These are phyloP conservation scores for Corythornis madagascariensis DNA, from an alignment of 2,113 vertebrate genomes.

Conservation along the genomic window DNA sequence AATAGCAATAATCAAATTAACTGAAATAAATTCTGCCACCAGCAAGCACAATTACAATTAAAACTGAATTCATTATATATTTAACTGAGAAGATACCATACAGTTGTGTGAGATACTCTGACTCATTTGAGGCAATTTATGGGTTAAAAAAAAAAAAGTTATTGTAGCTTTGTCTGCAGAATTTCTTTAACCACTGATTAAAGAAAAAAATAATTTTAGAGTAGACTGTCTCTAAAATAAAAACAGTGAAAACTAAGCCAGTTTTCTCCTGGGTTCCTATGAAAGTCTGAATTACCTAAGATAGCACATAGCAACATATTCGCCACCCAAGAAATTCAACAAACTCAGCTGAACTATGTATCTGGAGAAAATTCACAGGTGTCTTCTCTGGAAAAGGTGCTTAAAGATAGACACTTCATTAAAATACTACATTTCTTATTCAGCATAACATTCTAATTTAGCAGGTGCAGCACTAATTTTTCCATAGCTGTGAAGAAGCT, in stretches of 20 bases:
- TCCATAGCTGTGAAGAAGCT: background rate
- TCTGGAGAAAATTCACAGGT: slow-evolving; percentile 1
- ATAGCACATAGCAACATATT: background rate
- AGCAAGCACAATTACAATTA: slow-evolving; percentile 37
- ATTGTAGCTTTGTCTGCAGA: background rate
- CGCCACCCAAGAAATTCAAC: background rate
- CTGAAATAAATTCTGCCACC: slow-evolving; percentile 35
- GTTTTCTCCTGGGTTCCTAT: background rate
- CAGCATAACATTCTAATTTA: slow-evolving; percentile 5
- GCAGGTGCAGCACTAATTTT: background rate
- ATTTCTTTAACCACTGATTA: background rate
- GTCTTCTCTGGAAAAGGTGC: background rate
- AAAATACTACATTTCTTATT: slow-evolving; percentile 15
- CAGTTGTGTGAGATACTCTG: background rate
- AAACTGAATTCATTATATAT: slow-evolving; percentile 11
- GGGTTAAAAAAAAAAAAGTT: background rate
- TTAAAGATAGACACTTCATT: background rate
- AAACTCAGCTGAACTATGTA: background rate
- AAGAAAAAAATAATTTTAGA: slow-evolving; percentile 14
- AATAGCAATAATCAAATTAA: slow-evolving; percentile 48
- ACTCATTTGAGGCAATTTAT: background rate
- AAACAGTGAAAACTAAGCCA: background rate
- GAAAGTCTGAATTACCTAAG: background rate
- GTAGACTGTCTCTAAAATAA: background rate
- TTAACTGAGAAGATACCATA: slow-evolving; percentile 23